Base-by-base conservation (phyloP, 2,113 vertebrate genomes). In the Triplophysa siluroides region DNA sequence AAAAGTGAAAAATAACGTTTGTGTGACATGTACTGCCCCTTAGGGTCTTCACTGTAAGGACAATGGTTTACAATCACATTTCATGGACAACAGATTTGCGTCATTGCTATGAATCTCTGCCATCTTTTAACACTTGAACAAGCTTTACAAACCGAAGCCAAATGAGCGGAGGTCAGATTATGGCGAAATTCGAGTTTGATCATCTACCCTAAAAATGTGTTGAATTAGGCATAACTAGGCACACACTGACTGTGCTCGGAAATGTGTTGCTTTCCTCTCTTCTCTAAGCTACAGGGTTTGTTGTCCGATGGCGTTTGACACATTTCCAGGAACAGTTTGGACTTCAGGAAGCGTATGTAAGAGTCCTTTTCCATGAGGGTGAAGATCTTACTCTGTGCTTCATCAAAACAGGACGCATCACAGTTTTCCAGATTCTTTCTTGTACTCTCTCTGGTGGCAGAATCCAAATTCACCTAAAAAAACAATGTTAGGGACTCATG, bases 301-400 rank as follows among this genome's bases (percentile, higher is more conserved):
- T 29, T 33, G 0, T 2, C 13, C 8, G 1, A 24, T 18, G 78
- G 18, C 5, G 61, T 72, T 66, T 80, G 84, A 41, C 77, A 75
- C 82, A 92, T 80, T 64, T 91, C 88, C 67, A 84, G 85, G 41
- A 92, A 86, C 76, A 88, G 71, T 41, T 89, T 86, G 73, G 93
- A 94, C 19, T 82, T 86, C 54, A 94, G 90, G 78, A 94, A 94
- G 11, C 93, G 89, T 50, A 90, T 88, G 85, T 94, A 94, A 3
- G 93, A 94, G 87, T 94, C 93, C 38, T 92, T 94, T 85, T 93
- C 92, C 93, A 94, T 94, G 82, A 94, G 76, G 0, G 54, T 86
- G 84, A 92, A 91, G 83, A 94, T 94, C 83, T 87, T 91, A 85
- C 83, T 90, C 88, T 94, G 93, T 18, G 93, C 93, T 9, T 90